These are phyloP conservation scores for Argentina silus DNA, from an alignment of 2,797 vertebrate genomes.

Conservation along the genomic window DNA sequence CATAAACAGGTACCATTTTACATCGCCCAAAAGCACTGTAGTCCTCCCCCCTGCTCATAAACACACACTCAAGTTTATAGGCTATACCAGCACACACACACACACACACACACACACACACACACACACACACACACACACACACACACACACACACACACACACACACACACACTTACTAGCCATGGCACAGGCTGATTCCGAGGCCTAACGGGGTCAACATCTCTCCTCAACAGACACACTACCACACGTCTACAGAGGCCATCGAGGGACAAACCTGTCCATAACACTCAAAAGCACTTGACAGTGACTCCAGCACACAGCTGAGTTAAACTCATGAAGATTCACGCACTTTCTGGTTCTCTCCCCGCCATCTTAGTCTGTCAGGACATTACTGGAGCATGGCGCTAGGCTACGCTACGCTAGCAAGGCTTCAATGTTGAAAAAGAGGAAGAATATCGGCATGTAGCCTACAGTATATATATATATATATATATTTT, in stretches of 20 bases:
- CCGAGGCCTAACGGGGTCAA: slow-evolving; percentile 27
- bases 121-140: slow-evolving; percentile 9
- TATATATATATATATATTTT: too few species aligned
- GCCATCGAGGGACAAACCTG: neutral
- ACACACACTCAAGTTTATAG: slow-evolving; percentile 41
- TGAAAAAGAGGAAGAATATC: too few species aligned
- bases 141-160: slow-evolving; percentile 24
- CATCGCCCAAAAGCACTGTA: slow-evolving; percentile 26
- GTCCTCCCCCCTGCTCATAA: slow-evolving; percentile 36
- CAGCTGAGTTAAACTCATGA: neutral
- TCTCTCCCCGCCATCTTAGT: too few species aligned
- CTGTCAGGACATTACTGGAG: too few species aligned
- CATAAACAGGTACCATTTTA: slow-evolving; percentile 47
- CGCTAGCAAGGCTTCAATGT: too few species aligned
- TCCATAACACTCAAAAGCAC: neutral
- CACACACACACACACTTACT: slow-evolving; percentile 18
- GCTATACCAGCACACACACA: neutral
- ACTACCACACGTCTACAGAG: neutral
- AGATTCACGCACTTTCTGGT: too few species aligned
- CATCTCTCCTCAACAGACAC: neutral
- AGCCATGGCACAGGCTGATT: neutral
- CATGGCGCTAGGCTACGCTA: too few species aligned
- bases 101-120: slow-evolving; percentile 22
- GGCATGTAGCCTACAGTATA: too few species aligned
- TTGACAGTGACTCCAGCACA: neutral